Conservation (phyloP, 2,797 vertebrate species). For the Sebastes wilsoni region DNA sequence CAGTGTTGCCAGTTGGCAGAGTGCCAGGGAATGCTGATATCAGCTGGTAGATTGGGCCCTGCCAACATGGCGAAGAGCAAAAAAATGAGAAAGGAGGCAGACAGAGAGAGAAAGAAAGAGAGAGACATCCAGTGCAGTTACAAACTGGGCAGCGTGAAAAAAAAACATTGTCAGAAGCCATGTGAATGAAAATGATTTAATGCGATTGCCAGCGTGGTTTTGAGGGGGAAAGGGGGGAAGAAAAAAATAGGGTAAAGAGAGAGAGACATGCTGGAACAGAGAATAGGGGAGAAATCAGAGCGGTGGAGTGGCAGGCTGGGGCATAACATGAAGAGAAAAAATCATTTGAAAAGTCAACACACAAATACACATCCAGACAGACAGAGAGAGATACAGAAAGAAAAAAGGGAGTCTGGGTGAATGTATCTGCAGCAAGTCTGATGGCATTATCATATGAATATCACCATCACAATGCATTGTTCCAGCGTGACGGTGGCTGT, state of each 20-base stretch:
- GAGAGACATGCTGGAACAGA: slow-evolving; percentile 59
- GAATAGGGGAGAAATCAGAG: slow-evolving; percentile 38
- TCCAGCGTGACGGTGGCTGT: slow-evolving; percentile 73
- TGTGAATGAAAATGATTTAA: slow-evolving; percentile 71
- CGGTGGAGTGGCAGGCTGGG: slow-evolving; percentile 47
- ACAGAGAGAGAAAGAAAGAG: slow-evolving; percentile 54
- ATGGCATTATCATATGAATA: slow-evolving; percentile 84
- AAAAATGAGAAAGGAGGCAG: slow-evolving; percentile 69
- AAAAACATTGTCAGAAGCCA: slow-evolving; percentile 54
- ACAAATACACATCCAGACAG: slow-evolving; percentile 20
- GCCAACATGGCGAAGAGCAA: slow-evolving; percentile 86
- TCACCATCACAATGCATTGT: slow-evolving; percentile 78
- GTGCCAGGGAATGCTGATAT: slow-evolving; percentile 90
- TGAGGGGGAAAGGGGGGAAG: slow-evolving; percentile 5
- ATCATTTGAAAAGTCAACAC: slow-evolving; percentile 54
- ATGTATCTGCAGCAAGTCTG: slow-evolving; percentile 60
- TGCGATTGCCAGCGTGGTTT: slow-evolving; percentile 69
- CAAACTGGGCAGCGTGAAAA: slow-evolving; percentile 64
- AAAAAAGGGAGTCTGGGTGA: background rate
- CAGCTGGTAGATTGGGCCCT: slow-evolving; percentile 88
- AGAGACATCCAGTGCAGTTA: slow-evolving; percentile 56
- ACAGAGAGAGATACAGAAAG: background rate
- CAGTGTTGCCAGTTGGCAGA: slow-evolving; percentile 85
- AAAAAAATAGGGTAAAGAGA: slow-evolving; percentile 25
- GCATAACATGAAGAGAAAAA: slow-evolving; percentile 46